Base-by-base conservation (phyloP, 2,888 invertebrate genomes). In the Orthonevra nobilis region DNA sequence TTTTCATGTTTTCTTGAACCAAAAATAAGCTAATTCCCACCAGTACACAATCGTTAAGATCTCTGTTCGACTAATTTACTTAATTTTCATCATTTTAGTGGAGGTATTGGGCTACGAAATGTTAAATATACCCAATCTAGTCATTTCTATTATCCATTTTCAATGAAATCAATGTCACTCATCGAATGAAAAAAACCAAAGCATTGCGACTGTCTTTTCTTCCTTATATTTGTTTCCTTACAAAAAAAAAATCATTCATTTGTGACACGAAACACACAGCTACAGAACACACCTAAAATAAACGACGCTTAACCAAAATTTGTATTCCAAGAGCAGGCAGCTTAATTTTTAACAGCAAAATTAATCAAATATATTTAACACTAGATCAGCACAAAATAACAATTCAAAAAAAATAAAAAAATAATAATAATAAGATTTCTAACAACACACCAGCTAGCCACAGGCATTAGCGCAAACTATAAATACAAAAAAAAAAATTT, bases 191-290 rank as follows among this genome's bases (percentile, higher is more conserved):
- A 28, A 5, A 14, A 40, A 60, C 48, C 20, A 44, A 61, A 26
- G 6, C 17, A 5, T 36, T 61, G 42, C 61, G 20, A 61, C 28
- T 15, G 14, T 60, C 6, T 36, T 1, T 38, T 38, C 38, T n/a
- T 34, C 7, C 15, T 44, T 54, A 10, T 20, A 23, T 42, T 38
- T 52, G 15, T 34, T n/a, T n/a, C n/a, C n/a, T n/a, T n/a, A n/a
- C n/a, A n/a, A n/a, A n/a, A n/a, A n/a, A n/a, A n/a, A n/a, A 63
- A 14, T 61, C 66, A 66, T 56, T 40, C 64, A 77, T 66, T 63
- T 66, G 52, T 73, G 54, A 73, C 30, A 70, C 23, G 56, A 20
- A 48, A 20, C 23, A 52, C 42, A 52, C 23, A 40, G 40, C 60
- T 26, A 52, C 15, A 68, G 17, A 19, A 66, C 38, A 74, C 54